These are phyloP conservation scores for Exephanes ischioxanthus DNA, from an alignment of 2,888 invertebrate species.

Conservation along the genomic window DNA sequence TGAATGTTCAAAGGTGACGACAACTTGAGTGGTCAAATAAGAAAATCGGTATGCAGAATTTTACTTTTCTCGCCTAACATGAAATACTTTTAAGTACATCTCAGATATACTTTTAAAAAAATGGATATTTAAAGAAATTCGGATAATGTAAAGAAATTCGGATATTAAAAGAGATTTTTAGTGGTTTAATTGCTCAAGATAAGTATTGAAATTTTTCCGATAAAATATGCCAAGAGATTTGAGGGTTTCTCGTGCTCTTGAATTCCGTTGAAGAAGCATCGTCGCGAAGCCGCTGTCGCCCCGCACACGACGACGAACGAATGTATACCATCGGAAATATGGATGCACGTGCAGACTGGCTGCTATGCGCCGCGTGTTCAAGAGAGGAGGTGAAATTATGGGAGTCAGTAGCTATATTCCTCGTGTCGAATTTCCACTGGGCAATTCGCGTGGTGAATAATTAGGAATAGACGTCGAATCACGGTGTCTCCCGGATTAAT, in stretches of 20 bases:
- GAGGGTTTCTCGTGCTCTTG: background rate
- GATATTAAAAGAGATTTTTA: background rate
- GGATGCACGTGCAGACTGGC: background rate
- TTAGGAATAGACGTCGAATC: conserved; percentile 72
- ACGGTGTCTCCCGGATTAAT: conserved; percentile 72
- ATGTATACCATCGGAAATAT: background rate
- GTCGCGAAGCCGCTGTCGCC: background rate
- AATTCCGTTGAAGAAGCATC: background rate
- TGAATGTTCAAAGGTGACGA: too few species aligned
- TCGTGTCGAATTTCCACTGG: conserved; percentile 64
- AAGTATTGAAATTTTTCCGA: background rate
- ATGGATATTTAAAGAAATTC: too few species aligned
- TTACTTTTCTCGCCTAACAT: too few species aligned
- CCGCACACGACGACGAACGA: background rate
- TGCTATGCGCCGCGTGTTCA: conserved; percentile 1
- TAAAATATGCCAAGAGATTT: background rate
- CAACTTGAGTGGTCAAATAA: too few species aligned
- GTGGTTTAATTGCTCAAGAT: background rate
- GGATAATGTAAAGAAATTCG: too few species aligned
- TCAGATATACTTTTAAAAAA: too few species aligned
- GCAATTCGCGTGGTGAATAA: conserved; percentile 71
- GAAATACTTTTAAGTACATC: too few species aligned
- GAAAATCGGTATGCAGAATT: too few species aligned
- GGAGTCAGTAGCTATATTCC: conserved; percentile 39
- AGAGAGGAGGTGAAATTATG: conserved; percentile 6